Conservation (phyloP, 1,140 invertebrate species). For the Neoseiulus cucumeris region DNA sequence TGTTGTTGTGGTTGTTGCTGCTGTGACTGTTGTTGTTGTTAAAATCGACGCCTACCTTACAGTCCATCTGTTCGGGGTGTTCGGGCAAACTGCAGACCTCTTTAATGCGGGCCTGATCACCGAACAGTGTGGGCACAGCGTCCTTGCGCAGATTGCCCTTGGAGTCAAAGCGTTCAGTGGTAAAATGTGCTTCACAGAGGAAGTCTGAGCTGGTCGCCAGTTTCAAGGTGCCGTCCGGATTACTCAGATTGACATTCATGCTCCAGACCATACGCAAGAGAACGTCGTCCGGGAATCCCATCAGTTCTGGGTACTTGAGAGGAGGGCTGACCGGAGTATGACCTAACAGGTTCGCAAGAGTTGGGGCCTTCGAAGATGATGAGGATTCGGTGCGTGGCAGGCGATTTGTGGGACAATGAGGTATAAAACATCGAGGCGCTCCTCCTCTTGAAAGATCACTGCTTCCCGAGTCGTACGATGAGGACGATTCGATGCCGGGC, state of each 20-base stretch:
- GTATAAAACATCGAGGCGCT: background rate
- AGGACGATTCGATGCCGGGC: background rate
- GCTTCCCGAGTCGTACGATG: background rate
- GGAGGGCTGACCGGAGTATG: background rate
- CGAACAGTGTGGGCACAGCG: slow-evolving; percentile 7
- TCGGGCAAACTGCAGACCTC: background rate
- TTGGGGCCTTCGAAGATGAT: background rate
- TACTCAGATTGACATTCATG: slow-evolving; percentile 8
- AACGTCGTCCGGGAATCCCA: slow-evolving; percentile 6
- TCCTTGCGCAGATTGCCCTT: slow-evolving; percentile 9
- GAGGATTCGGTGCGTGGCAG: background rate
- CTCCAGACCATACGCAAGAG: slow-evolving; percentile 8
- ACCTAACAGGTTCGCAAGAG: background rate
- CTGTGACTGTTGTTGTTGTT: background rate
- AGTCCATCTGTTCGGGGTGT: slow-evolving; percentile 9
- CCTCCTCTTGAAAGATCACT: background rate
- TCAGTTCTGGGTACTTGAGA: background rate
- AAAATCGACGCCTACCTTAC: slow-evolving; percentile 8
- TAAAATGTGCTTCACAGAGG: slow-evolving; percentile 9
- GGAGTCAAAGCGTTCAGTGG: slow-evolving; percentile 7
- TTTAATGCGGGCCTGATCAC: background rate
- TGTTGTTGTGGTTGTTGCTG: background rate
- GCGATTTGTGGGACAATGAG: background rate
- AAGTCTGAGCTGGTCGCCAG: background rate
- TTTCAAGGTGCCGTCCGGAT: slow-evolving; percentile 8